A percentile compares a stretch with the other conserved stretches of the same genome.
Evolutionary conservation across 2,113 vertebrate genomes (phyloP).

Genomic region (Copsychus sechellarum): DNA sequence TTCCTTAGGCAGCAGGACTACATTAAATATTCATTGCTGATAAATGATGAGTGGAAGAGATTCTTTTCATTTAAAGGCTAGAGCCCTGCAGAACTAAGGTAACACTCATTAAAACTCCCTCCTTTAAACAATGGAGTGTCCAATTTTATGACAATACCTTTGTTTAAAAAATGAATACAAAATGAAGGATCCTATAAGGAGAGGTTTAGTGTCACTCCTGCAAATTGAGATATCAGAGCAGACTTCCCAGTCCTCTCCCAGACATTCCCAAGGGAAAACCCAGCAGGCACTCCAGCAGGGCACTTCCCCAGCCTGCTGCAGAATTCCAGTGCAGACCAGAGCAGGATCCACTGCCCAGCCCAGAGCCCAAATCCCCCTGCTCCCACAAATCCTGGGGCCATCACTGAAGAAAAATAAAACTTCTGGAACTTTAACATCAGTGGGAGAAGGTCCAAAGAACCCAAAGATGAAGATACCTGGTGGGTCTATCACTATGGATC

Average conservation of each 20-base stretch:
- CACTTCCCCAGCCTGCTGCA: background rate
- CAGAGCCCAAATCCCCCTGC: background rate
- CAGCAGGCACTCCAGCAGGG: background rate
- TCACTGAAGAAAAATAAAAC: background rate
- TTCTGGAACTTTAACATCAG: background rate
- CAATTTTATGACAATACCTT: background rate
- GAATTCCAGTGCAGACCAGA: background rate
- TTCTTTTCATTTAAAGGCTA: background rate
- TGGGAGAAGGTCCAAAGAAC: background rate
- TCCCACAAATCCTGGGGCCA: background rate
- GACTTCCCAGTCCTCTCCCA: background rate
- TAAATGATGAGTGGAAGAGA: background rate
- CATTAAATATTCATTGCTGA: constrained; percentile 47
- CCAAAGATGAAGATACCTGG: background rate
- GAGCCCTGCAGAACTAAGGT: background rate
- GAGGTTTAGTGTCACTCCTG: background rate
- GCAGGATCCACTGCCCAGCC: background rate
- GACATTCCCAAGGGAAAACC: background rate
- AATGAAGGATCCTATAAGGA: background rate
- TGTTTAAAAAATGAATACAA: background rate
- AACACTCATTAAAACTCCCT: background rate
- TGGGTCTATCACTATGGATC: background rate
- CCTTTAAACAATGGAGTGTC: background rate
- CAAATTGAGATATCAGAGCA: background rate
- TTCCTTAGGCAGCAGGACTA: constrained; percentile 51